Base-by-base conservation (phyloP, 2,888 invertebrate species). In the Stenolophus ochropezus region DNA sequence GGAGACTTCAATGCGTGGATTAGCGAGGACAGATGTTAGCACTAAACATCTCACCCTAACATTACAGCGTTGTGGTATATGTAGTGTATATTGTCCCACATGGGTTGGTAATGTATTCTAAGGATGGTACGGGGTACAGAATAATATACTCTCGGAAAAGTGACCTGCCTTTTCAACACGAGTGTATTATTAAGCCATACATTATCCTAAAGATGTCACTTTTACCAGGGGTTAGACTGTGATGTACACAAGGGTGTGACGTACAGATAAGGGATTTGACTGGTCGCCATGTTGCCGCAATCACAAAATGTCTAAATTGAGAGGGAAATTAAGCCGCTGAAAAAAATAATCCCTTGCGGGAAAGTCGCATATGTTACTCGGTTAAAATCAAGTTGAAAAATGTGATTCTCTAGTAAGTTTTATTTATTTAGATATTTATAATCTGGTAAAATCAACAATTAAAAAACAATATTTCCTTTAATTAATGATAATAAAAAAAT, bases 121-220 rank as follows among this genome's bases (percentile, higher is more conserved):
- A 83, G 83, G 23, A 56, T 87, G 87, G 83, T 83, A 86, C 83
- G 83, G 83, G 82, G 85, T 83, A 84, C 86, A 87, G 87, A 88
- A 89, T 89, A 89, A 89, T 89, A 88, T 88, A 89, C 87, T 89
- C 88, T 87, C 87, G 88, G 88, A 89, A 89, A 88, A 89, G 88
- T 89, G 89, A 89, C 89, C 89, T 89, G 89, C 89, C 89, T 89
- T 89, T 89, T 89, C 89, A 89, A 89, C 89, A 88, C 58, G 81
- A 81, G 71, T 88, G 87, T 85, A 89, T 89, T 89, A 89, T 89
- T 89, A 89, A 89, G 88, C 89, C 87, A 87, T 89, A 88, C 88
- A 89, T 89, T 89, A 89, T 89, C 88, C 88, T 84, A 82, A 71
- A 82, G 85, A 87, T 87, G 88, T 88, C 87, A 88, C 86, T 86